phyloP scores from a whole-genome alignment of 2,113 vertebrate species.

The Motacilla tschutschensis region DNA sequence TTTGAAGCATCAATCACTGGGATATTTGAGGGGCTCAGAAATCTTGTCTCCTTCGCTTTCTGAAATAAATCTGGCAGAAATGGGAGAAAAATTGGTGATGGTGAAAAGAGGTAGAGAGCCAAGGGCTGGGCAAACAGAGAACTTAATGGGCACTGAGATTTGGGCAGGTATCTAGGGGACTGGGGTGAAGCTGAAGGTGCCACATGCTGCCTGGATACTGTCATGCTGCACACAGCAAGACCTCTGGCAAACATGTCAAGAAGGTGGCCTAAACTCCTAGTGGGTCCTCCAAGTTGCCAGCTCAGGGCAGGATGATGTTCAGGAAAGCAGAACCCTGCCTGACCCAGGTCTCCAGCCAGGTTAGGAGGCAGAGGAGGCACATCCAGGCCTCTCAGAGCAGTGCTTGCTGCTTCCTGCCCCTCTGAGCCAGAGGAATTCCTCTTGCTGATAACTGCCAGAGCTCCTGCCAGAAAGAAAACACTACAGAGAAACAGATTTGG shows the following conservation, averaged over 20 bases:
- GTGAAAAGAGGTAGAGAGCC: not conserved
- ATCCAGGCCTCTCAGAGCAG: rapidly evolving
- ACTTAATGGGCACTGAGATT: not conserved
- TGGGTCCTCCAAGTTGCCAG: not conserved
- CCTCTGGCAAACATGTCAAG: not conserved
- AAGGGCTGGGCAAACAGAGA: not conserved
- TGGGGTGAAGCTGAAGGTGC: not conserved
- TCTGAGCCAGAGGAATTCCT: not conserved
- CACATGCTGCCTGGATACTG: not conserved
- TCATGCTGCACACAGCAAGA: rapidly evolving
- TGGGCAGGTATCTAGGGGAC: not conserved
- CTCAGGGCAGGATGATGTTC: rapidly evolving
- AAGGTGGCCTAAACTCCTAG: not conserved
- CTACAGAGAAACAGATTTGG: not conserved
- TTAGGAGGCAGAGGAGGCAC: rapidly evolving
- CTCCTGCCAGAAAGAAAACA: not conserved
- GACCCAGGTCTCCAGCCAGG: not conserved
- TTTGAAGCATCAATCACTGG: not conserved
- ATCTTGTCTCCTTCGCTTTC: not conserved
- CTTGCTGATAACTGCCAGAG: not conserved
- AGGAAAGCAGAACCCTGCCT: not conserved
- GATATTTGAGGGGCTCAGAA: not conserved
- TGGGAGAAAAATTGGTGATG: not conserved
- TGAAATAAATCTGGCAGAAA: not conserved
- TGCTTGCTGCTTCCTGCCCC: not conserved